Evolutionary conservation across 2,888 invertebrate species (phyloP).

Genomic region (Ariolimax columbianus): DNA sequence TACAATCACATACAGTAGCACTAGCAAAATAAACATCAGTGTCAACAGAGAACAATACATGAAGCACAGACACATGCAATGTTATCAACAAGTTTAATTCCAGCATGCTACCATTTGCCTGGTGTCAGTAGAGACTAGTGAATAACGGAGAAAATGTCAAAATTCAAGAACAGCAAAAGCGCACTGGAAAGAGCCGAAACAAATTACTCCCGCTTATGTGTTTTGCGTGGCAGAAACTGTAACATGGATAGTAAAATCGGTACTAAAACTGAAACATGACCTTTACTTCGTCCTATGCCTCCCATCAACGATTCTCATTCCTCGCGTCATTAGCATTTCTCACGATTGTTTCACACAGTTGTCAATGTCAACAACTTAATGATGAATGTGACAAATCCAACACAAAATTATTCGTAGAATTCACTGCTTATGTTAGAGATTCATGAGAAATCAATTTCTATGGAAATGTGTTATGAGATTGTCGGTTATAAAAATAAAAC

Average conservation of each 20-base stretch:
- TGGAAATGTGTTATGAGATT: no score
- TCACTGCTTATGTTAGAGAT: no score
- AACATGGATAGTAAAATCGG: not conserved
- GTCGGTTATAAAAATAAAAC: no score
- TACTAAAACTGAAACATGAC: not conserved
- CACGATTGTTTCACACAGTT: not conserved
- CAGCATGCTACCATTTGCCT: not conserved
- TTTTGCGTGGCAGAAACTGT: not conserved
- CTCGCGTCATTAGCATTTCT: not conserved
- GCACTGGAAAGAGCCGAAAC: not conserved
- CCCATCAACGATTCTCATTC: not conserved
- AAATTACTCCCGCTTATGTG: not conserved
- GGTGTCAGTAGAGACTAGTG: not conserved
- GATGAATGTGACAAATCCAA: not conserved
- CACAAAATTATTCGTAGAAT: not conserved
- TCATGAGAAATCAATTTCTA: no score
- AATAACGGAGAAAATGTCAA: slow-evolving; percentile 1
- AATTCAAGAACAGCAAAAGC: not conserved
- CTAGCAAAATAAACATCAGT: not conserved
- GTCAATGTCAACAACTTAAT: not conserved
- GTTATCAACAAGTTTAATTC: no score
- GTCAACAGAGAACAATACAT: slow-evolving; percentile 2
- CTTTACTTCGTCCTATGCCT: not conserved
- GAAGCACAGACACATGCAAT: not conserved
- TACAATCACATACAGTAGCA: no score